Evolutionary conservation across 2,888 invertebrate species (phyloP).

Genomic region (Scaptomyza parva): DNA sequence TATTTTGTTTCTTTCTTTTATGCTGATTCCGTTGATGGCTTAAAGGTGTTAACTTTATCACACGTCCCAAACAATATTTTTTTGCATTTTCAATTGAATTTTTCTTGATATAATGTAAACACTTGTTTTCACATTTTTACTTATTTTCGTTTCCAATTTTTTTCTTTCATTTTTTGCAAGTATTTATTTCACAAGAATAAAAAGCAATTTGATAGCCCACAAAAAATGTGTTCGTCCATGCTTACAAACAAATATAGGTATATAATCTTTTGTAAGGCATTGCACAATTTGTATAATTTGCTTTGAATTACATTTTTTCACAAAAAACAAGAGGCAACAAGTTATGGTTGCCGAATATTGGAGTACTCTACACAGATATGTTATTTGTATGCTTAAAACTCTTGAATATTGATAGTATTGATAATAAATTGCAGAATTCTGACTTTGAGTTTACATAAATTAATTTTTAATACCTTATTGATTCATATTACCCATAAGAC

Average conservation of each 20-base stretch:
- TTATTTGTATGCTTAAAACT: not conserved
- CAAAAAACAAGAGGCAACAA: constrained; percentile 6
- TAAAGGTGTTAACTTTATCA: constrained; percentile 80
- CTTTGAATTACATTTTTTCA: constrained; percentile 47
- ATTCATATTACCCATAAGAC: not conserved
- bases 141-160: not conserved
- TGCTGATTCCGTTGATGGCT: constrained; percentile 66
- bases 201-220: constrained; percentile 64
- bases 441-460: too few species aligned
- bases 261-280: constrained; percentile 27
- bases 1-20: constrained; percentile 27
- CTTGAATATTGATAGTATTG: not conserved
- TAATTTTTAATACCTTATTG: not conserved
- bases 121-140: constrained; percentile 58
- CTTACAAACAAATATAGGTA: constrained; percentile 11
- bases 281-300: constrained; percentile 61
- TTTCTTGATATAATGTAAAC: constrained; percentile 60
- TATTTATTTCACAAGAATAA: constrained; percentile 55
- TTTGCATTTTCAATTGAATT: constrained; percentile 44
- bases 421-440: not conserved
- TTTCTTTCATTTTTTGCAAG: constrained; percentile 6
- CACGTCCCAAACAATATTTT: constrained; percentile 28
- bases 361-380: not conserved
- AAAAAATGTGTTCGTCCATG: constrained; percentile 11
- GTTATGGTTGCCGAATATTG: not conserved